A percentile compares a stretch with the other conserved stretches of the same genome.
Evolutionary conservation across 2,113 vertebrate species (phyloP).

Genomic region (Patagioenas fasciata): DNA sequence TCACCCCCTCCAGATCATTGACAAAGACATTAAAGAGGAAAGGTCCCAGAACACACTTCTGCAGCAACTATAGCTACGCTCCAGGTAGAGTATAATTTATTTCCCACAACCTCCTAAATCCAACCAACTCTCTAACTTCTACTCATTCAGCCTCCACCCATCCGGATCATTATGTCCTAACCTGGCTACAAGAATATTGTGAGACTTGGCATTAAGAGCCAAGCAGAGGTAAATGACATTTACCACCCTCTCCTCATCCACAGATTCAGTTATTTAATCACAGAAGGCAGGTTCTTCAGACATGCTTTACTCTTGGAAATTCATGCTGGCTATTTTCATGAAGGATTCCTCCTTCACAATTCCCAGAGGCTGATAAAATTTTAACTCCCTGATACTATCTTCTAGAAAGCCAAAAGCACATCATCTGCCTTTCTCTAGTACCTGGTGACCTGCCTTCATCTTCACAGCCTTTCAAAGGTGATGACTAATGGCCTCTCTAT

Average conservation of each 20-base stretch:
- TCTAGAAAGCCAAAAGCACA: not conserved
- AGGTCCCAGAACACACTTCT: not conserved
- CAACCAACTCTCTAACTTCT: not conserved
- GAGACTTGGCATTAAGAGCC: not conserved
- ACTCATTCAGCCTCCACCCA: not conserved
- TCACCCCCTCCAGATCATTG: not conserved
- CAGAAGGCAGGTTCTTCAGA: not conserved
- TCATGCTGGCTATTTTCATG: not conserved
- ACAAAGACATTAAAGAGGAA: not conserved
- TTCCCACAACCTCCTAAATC: not conserved
- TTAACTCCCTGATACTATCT: not conserved
- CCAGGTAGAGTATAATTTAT: not conserved
- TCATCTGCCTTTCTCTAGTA: not conserved
- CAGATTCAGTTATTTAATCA: not conserved
- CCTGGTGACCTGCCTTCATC: not conserved
- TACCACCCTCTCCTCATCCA: too few species aligned
- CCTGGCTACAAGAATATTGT: not conserved
- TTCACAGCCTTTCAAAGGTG: not conserved
- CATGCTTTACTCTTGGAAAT: not conserved
- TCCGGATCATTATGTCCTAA: not conserved
- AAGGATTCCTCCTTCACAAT: not conserved
- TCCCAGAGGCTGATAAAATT: not conserved
- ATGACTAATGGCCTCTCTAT: not conserved
- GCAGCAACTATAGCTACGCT: not conserved
- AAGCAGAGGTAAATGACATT: not conserved